These are phyloP conservation scores for Acipenser ruthenus DNA, from an alignment of 2,797 vertebrate species.

Conservation along the genomic window DNA sequence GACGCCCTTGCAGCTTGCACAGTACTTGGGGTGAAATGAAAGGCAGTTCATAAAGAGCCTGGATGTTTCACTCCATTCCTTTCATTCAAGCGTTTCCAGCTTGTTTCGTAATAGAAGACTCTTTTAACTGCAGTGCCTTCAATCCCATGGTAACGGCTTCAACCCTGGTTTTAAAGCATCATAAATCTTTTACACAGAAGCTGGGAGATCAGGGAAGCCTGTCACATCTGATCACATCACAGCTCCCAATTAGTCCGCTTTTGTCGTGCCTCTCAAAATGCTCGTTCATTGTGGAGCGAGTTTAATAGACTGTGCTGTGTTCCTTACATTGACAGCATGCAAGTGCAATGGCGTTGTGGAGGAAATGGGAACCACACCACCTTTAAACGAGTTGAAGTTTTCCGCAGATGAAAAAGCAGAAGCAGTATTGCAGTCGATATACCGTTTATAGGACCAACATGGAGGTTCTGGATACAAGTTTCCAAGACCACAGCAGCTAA, in stretches of 20 bases:
- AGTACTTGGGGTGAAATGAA: too few species aligned
- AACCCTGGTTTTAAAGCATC: slow-evolving; percentile 30
- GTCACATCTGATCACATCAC: slow-evolving; percentile 66
- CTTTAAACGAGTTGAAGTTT: too few species aligned
- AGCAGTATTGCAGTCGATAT: too few species aligned
- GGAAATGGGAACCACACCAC: too few species aligned
- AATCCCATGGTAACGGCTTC: slow-evolving; percentile 24
- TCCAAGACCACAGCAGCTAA: background rate
- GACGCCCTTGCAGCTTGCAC: too few species aligned
- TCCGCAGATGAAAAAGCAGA: too few species aligned
- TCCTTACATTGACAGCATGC: too few species aligned
- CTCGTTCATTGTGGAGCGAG: too few species aligned
- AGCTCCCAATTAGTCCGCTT: slow-evolving; percentile 27
- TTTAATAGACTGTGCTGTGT: too few species aligned
- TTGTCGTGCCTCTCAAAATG: slow-evolving; percentile 8
- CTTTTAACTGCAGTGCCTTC: slow-evolving; percentile 22
- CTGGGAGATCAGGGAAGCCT: slow-evolving; percentile 42
- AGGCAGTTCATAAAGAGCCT: too few species aligned
- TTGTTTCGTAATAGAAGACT: slow-evolving; percentile 27
- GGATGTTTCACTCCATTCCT: slow-evolving; percentile 1
- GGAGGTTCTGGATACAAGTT: background rate
- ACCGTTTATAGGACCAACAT: background rate
- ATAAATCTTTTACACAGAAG: slow-evolving; percentile 59
- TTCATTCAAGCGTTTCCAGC: slow-evolving; percentile 12
- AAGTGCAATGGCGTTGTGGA: too few species aligned